These are phyloP conservation scores for Prosopocoilus inquinatus DNA, from an alignment of 2,888 invertebrate genomes.

Conservation along the genomic window DNA sequence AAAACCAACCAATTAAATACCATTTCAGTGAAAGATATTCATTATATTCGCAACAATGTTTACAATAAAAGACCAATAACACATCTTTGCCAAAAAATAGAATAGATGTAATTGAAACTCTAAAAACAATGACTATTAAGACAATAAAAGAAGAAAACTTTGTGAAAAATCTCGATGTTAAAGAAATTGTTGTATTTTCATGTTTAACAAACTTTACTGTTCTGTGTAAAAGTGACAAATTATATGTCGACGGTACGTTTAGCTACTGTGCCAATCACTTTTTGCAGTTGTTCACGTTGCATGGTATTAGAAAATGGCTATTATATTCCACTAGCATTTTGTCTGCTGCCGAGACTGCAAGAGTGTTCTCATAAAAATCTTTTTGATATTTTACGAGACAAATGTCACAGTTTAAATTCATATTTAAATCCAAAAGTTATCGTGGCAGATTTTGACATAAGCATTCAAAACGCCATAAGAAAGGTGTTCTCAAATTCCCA, in stretches of 20 bases:
- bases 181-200: constrained; percentile 6
- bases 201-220: not conserved
- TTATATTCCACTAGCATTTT: not conserved
- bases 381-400: not conserved
- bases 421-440: constrained; percentile 2
- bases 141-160: not conserved
- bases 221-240: constrained; percentile 1
- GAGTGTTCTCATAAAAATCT: not conserved
- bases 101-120: not conserved
- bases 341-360: not conserved
- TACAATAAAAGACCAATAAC: not conserved
- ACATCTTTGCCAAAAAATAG: not conserved
- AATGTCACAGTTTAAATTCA: not conserved
- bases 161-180: not conserved
- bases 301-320: not conserved
- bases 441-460: constrained; percentile 5
- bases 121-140: not conserved
- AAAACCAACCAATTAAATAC: not conserved
- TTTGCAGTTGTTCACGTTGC: not conserved
- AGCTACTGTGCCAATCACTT: not conserved
- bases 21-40: not conserved
- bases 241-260: constrained; percentile 2
- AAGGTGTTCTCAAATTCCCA: not conserved
- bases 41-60: not conserved
- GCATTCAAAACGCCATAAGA: constrained; percentile 1